Evolutionary conservation across 2,797 vertebrate genomes (phyloP).

Genomic region (Tenualosa thibaudeaui): DNA sequence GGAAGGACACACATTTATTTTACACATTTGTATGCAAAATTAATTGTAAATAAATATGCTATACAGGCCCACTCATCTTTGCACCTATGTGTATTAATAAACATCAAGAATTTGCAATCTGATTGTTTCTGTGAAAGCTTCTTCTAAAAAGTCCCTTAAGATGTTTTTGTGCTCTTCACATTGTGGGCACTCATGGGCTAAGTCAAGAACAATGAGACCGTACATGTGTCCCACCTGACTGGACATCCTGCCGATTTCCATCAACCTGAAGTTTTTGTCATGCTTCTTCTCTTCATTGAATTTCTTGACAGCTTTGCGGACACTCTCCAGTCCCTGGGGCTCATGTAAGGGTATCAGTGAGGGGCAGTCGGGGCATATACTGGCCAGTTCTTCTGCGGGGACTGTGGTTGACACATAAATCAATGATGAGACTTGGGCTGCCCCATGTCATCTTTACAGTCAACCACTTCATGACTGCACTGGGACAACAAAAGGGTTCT

Average conservation of each 20-base stretch:
- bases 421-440: background rate
- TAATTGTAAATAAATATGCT: background rate
- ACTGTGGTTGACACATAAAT: constrained; percentile 32
- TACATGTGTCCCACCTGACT: constrained; percentile 41
- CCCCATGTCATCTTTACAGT: background rate
- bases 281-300: constrained; percentile 44
- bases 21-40: background rate
- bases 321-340: constrained; percentile 45
- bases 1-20: background rate
- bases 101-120: background rate
- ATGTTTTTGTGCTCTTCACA: background rate
- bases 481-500: background rate
- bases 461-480: background rate
- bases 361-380: constrained; percentile 51
- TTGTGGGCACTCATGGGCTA: background rate
- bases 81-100: background rate
- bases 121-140: background rate
- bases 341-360: constrained; percentile 50
- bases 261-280: constrained; percentile 46
- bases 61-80: background rate
- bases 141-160: background rate
- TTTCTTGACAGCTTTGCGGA: constrained; percentile 45
- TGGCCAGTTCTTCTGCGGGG: constrained; percentile 22
- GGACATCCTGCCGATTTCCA: constrained; percentile 55
- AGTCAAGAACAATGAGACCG: background rate